Base-by-base conservation (phyloP, 1,140 invertebrate species). In the Popillia japonica region DNA sequence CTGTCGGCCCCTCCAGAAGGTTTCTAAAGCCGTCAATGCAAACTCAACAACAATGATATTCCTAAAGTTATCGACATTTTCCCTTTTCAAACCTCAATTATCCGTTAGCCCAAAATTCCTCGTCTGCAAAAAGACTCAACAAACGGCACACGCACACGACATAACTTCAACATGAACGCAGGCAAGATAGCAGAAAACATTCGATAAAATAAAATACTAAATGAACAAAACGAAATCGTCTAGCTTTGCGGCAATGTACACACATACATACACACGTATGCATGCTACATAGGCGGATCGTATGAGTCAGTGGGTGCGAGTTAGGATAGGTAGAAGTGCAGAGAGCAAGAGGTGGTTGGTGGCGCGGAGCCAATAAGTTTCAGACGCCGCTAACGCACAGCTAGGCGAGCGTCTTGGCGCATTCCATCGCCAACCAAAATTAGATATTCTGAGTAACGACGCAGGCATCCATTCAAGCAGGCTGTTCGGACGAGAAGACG, bases 321-420 rank as follows among this genome's bases (percentile, higher is more conserved):
- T 68, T 68, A 68, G 61, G 61, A 68, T 68, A 68, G 61, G 61
- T 34, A 68, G 61, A 68, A 68, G 61, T 27, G 61, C 61, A 68
- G 61, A 68, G 61, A 68, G 61, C 61, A 68, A 68, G 61, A 68
- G 61, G 61, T 68, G 61, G 61, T 68, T 68, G 61, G 61, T 68
- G 61, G 61, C 61, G 61, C 61, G 6, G 22, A 34, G 61, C 61
- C 61, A 68, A 68, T 14, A 22, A 17, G 61, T 68, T 34, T 68
- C 61, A 34, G 61, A 68, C 61, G 61, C 61, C 61, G 61, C 20
- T 17, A 55, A 55, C 48, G 48, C 48, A 55, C 14, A 11, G 48
- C 27, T 34, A 34, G 17, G 17, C 48, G 48, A 68, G 61, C 61
- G 61, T 68, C 61, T 34, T 34, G 61, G 61, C 61, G 61, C 61